A percentile compares a stretch with the other conserved stretches of the same genome.
These are phyloP conservation scores for Xyliphius kryptos DNA, from an alignment of 2,113 vertebrate species.

Conservation along the genomic window DNA sequence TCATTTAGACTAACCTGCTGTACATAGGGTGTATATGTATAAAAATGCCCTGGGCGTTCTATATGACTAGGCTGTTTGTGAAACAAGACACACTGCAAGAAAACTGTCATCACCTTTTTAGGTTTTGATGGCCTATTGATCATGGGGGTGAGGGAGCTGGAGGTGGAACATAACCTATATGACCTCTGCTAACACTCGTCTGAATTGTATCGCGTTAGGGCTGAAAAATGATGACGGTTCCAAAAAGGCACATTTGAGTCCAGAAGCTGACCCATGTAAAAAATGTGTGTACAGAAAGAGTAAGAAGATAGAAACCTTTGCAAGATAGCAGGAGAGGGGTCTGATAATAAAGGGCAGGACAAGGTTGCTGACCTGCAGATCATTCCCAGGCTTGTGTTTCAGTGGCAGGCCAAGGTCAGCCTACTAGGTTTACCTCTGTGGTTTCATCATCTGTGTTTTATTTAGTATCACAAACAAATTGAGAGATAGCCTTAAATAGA, in stretches of 20 bases:
- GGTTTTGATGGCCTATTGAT: conserved; percentile 29
- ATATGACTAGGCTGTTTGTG: too few relatives aligned
- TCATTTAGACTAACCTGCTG: too few relatives aligned
- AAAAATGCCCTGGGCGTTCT: too few relatives aligned
- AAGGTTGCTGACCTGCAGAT: conserved; percentile 53
- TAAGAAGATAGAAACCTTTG: conserved; percentile 30
- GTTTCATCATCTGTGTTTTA: conserved; percentile 53
- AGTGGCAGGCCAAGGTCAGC: conserved; percentile 48
- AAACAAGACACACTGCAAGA: too few relatives aligned
- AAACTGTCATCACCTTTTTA: too few relatives aligned
- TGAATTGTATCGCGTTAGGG: conserved; percentile 38
- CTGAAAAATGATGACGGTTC: conserved; percentile 42
- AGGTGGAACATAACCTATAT: conserved; percentile 36
- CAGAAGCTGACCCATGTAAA: conserved; percentile 41
- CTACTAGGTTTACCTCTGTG: conserved; percentile 47
- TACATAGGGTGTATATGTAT: too few relatives aligned
- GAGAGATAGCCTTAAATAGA: conserved; percentile 43
- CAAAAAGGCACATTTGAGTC: conserved; percentile 37
- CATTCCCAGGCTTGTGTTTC: conserved; percentile 49
- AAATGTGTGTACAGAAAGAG: conserved; percentile 39
- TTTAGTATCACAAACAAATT: conserved; percentile 49
- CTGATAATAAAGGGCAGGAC: conserved; percentile 46
- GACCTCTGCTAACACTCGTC: conserved; percentile 37
- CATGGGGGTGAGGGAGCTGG: conserved; percentile 14
- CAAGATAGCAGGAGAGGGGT: conserved; percentile 5